Evolutionary conservation across 2,888 invertebrate genomes (phyloP).

Genomic region (Drosophila colorata): DNA sequence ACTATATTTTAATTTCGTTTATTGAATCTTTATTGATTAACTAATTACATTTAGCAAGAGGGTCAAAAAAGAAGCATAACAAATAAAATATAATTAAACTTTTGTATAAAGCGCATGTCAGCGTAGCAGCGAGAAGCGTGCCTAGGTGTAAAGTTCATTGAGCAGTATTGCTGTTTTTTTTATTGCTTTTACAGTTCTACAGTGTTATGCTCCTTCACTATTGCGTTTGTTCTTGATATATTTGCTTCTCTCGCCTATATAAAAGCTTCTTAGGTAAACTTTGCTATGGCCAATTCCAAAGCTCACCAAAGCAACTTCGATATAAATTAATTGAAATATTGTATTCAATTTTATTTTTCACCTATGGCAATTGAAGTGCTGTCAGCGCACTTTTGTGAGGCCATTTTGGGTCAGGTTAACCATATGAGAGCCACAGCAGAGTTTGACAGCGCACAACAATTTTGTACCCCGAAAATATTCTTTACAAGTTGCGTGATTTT

Average conservation of each 20-base stretch:
- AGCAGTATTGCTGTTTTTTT: too few relatives aligned
- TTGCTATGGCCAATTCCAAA: too few relatives aligned
- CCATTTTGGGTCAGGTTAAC: not conserved
- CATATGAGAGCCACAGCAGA: not conserved
- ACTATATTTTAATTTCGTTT: slow-evolving; percentile 1
- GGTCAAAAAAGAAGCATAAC: not conserved
- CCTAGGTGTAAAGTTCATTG: not conserved
- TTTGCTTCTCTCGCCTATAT: not conserved
- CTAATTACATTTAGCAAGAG: not conserved
- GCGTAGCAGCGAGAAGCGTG: not conserved
- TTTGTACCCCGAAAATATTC: not conserved
- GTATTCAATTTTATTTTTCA: not conserved
- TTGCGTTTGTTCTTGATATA: not conserved
- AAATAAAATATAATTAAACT: not conserved
- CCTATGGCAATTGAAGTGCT: not conserved
- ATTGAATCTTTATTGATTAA: not conserved
- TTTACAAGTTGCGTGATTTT: slow-evolving; percentile 2
- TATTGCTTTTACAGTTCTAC: not conserved
- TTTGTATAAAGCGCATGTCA: not conserved
- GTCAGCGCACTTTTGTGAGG: not conserved
- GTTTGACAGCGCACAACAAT: not conserved
- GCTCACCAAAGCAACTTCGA: not conserved
- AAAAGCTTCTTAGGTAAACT: not conserved
- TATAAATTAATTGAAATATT: not conserved
- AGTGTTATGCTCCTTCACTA: not conserved